Base-by-base conservation (phyloP, 2,888 invertebrate species). In the Cephus pygmeus region DNA sequence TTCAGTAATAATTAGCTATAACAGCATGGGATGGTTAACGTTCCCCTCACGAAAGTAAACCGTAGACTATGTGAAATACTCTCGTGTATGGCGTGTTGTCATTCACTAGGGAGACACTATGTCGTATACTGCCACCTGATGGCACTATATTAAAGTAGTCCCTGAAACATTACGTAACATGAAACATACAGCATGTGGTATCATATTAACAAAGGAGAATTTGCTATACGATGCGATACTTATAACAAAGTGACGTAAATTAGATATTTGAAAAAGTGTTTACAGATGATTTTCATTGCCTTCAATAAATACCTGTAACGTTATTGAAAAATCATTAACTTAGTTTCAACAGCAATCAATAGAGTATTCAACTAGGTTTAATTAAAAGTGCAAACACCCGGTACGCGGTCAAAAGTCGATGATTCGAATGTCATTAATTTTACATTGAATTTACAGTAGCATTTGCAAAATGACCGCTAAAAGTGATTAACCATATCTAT, bases 401-500 rank as follows among this genome's bases (percentile, higher is more conserved):
- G 40, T 71, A n/a, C 30, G 34, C 71, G 33, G 75, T 76, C 69
- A 31, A 76, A 81, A 78, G 34, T 79, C 78, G 78, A 80, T 80
- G 71, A 75, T 79, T 76, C 75, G 74, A 77, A 77, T 78, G 81
- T 81, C 80, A 82, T 82, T 80, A 81, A 78, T 81, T 79, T 79
- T 75, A 33, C 75, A 81, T 80, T 81, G 74, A 80, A 82, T 77
- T 77, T 74, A 68, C 35, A 76, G 73, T 9, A 2, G 23, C 56
- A 9, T 56, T 56, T 56, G 23, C 23, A 23, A 56, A 56, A 56
- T 56, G 56, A 23, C 56, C 23, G 56, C 23, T 56, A 9, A 56
- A 23, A 56, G 56, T 56, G 23, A 23, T 56, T 56, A 23, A 23
- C 23, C 23, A 9, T 56, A 56, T 56, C 9, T 56, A 23, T 56